Evolutionary conservation across 2,113 vertebrate species (phyloP).

Genomic region (Pelobates fuscus): DNA sequence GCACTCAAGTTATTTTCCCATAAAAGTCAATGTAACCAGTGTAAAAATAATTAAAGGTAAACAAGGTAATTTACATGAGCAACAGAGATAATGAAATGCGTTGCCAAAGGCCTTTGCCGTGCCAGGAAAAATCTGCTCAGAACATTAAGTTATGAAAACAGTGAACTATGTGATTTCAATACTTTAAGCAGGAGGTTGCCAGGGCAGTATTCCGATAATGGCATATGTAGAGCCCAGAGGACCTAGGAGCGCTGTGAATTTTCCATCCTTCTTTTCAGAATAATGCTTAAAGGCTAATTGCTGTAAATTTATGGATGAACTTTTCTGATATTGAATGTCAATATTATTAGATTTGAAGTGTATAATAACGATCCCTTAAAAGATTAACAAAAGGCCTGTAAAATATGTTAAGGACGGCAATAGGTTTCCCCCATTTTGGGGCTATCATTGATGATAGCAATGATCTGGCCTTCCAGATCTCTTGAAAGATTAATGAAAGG

Average conservation of each 20-base stretch:
- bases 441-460: conserved; percentile 24
- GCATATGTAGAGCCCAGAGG: neutral
- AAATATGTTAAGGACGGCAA: conserved; percentile 10
- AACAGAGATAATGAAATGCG: conserved; percentile 8
- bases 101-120: conserved; percentile 7
- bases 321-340: conserved; percentile 16
- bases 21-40: neutral
- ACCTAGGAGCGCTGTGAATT: neutral
- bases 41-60: conserved; percentile 35
- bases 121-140: conserved; percentile 30
- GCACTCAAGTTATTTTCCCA: neutral
- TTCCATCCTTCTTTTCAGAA: conserved; percentile 5
- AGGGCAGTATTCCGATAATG: conserved; percentile 13
- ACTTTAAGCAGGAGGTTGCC: neutral
- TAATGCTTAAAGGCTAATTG: conserved; percentile 21
- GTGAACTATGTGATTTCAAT: conserved; percentile 9
- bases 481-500: too few species aligned
- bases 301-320: conserved; percentile 23
- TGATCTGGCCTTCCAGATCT: too few species aligned
- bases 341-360: conserved; percentile 12
- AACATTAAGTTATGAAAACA: conserved; percentile 34
- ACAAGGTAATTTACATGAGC: conserved; percentile 30
- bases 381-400: neutral
- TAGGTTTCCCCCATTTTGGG: neutral
- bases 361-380: conserved; percentile 17